These are phyloP conservation scores for Scatophagus argus DNA, from an alignment of 2,113 vertebrate species.

Conservation along the genomic window DNA sequence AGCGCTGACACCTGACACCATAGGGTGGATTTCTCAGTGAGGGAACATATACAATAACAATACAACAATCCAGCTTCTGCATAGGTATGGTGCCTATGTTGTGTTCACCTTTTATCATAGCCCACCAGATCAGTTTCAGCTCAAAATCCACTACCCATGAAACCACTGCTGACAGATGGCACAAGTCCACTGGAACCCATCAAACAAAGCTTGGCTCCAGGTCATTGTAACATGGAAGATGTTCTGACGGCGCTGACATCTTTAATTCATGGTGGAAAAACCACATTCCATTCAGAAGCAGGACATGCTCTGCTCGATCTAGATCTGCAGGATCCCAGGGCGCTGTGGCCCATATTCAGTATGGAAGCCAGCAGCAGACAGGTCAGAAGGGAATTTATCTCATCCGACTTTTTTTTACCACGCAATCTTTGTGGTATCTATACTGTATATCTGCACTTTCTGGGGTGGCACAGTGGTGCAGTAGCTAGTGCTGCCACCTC, in stretches of 20 bases:
- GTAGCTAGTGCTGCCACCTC: no score
- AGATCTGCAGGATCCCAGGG: conserved; percentile 38
- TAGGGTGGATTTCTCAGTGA: conserved; percentile 41
- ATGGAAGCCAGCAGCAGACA: not conserved
- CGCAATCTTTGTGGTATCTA: no score
- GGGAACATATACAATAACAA: not conserved
- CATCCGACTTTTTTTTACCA: not conserved
- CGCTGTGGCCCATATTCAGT: conserved; percentile 18
- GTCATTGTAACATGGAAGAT: conserved; percentile 20
- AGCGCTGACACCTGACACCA: conserved; percentile 45
- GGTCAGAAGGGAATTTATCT: not conserved
- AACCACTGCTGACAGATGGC: conserved; percentile 3
- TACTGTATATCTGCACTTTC: not conserved
- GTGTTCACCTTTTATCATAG: conserved; percentile 1
- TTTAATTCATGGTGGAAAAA: conserved; percentile 72
- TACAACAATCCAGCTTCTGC: not conserved
- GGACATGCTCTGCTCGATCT: conserved; percentile 15
- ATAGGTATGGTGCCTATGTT: not conserved
- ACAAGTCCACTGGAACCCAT: conserved; percentile 11
- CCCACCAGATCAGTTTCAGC: conserved; percentile 4
- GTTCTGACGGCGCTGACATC: conserved; percentile 35
- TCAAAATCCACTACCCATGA: not conserved
- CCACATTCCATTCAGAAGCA: conserved; percentile 29
- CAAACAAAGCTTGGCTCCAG: conserved; percentile 2
- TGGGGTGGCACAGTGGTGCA: no score